Conservation (phyloP, 2,888 invertebrate genomes). For the Hirtodrosophila histrioides region DNA sequence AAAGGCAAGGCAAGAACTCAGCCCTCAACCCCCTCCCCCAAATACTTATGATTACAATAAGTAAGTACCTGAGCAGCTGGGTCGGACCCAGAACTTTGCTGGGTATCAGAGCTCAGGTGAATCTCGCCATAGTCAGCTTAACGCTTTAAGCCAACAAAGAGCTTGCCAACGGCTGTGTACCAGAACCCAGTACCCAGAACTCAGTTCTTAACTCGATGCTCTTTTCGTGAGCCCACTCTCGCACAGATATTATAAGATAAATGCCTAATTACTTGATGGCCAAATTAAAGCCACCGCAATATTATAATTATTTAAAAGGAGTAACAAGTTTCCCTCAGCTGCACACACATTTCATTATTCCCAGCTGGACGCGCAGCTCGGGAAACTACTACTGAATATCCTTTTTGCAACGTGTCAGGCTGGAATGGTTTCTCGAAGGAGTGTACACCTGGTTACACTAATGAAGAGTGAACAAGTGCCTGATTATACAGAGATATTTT, state of each 20-base stretch:
- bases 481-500: too few species aligned
- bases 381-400: constrained; percentile 8
- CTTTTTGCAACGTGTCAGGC: constrained; percentile 7
- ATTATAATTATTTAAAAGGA: background rate
- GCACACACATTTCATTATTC: constrained; percentile 14
- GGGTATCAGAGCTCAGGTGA: background rate
- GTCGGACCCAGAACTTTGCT: too few species aligned
- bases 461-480: too few species aligned
- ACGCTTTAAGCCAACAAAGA: background rate
- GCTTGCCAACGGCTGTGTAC: too few species aligned
- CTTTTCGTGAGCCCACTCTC: constrained; percentile 6
- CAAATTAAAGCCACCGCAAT: constrained; percentile 1
- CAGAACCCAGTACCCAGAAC: too few species aligned
- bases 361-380: constrained; percentile 4
- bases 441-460: too few species aligned
- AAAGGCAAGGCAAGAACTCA: constrained; percentile 16
- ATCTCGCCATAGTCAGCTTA: background rate
- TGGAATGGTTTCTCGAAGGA: background rate
- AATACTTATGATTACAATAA: background rate
- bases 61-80: background rate
- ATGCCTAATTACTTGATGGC: constrained; percentile 14
- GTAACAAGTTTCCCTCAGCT: background rate
- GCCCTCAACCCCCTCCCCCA: constrained; percentile 3
- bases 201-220: background rate
- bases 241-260: background rate